phyloP scores from a whole-genome alignment of 1,140 invertebrate species.

The Heliothis virescens region DNA sequence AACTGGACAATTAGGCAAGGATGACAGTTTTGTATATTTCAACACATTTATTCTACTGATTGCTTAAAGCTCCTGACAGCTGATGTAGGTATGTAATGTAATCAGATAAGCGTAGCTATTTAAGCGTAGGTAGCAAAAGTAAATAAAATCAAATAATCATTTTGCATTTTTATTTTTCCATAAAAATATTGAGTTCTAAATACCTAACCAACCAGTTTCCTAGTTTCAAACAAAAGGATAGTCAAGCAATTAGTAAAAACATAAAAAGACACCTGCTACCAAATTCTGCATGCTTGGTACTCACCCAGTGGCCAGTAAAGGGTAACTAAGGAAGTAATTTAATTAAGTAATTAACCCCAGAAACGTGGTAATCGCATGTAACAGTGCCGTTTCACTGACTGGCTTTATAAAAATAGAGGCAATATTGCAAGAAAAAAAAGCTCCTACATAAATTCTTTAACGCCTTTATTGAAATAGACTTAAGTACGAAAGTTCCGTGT shows the following conservation, averaged over 20 bases:
- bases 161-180: too few relatives aligned
- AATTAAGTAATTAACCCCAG: slow-evolving; percentile 71
- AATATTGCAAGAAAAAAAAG: slow-evolving; percentile 21
- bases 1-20: too few relatives aligned
- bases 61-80: too few relatives aligned
- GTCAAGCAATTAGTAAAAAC: slow-evolving; percentile 45
- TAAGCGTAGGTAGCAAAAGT: too few relatives aligned
- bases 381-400: slow-evolving; percentile 57
- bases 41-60: too few relatives aligned
- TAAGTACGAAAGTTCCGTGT: slow-evolving; percentile 19
- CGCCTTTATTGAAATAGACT: slow-evolving; percentile 7
- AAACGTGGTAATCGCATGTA: slow-evolving; percentile 68
- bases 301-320: slow-evolving; percentile 11
- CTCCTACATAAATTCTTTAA: background rate
- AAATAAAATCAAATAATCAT: too few relatives aligned
- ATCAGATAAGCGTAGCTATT: too few relatives aligned
- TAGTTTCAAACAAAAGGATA: slow-evolving; percentile 21
- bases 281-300: slow-evolving; percentile 1
- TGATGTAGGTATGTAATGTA: too few relatives aligned
- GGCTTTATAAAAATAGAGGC: slow-evolving; percentile 58
- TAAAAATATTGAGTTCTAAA: too few relatives aligned
- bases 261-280: slow-evolving; percentile 27
- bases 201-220: too few relatives aligned
- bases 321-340: slow-evolving; percentile 59
- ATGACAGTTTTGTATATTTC: too few relatives aligned